phyloP scores from a whole-genome alignment of 2,888 invertebrate species.

The Nephrotoma appendiculata region DNA sequence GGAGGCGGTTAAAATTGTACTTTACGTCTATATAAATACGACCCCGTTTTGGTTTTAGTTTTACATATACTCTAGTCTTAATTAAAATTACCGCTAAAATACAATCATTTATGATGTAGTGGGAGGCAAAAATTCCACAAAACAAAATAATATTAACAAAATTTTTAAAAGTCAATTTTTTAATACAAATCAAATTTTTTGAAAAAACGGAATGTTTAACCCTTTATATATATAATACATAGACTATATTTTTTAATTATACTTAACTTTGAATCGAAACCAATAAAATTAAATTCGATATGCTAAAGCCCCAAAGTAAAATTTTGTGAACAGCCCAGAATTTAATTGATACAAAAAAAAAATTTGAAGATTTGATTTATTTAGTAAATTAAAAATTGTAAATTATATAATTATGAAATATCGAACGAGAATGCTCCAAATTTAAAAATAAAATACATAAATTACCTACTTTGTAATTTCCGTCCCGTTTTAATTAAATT shows the following conservation, averaged over 20 bases:
- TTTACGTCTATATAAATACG: background rate
- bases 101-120: background rate
- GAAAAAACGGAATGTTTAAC: background rate
- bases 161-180: background rate
- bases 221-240: background rate
- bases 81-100: background rate
- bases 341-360: background rate
- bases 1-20: conserved; percentile 28
- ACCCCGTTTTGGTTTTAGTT: background rate
- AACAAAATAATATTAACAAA: background rate
- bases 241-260: background rate
- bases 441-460: background rate
- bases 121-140: background rate
- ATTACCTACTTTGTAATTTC: background rate
- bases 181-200: background rate
- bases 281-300: background rate
- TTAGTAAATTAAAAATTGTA: background rate
- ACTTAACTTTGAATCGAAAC: background rate
- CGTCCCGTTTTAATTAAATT: background rate
- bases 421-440: background rate
- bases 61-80: background rate
- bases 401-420: background rate
- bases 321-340: background rate
- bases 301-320: background rate
- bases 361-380: background rate